Evolutionary conservation across 2,888 invertebrate species (phyloP), one percentile per base, ranked within the genome.

Genomic region (Mongoloraphidia duomilia): DNA sequence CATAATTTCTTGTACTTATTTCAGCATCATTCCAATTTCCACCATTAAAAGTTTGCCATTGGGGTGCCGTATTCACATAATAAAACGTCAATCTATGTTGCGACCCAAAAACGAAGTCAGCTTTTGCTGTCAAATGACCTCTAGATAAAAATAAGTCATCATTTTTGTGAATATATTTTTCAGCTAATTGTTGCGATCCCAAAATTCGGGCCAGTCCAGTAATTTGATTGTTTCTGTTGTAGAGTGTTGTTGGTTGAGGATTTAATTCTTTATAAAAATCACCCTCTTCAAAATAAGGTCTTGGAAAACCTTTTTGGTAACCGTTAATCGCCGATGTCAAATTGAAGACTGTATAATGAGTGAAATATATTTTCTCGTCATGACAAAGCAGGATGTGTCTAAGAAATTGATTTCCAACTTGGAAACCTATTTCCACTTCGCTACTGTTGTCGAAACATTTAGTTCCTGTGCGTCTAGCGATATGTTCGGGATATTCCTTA

Each of bases 331-430:
- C 62, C 0, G 68, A 60, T 11, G 67, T 68, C 53, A 77, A 66
- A 41, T 70, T 66, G 49, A 70, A 71, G 61, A 70, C 68, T 0
- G 73, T 71, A 55, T 77, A 78, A 8, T 76, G 56, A 1, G 76
- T 71, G 54, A 70, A 71, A 47, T 74, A 62, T 1, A 67, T 63
- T 5, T 56, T 60, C 37, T 68, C 65, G 59, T 79, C 71, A 55
- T 75, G 77, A 60, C 80, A 80, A 1, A 76, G 67, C 55, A 66
- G 68, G 54, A 72, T 73, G 9, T 69, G 59, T 13, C 68, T 65
- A 52, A 73, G 63, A 60, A 78, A 74, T 9, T 65, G 61, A 26
- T 53, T 53, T 51, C 66, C 61, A 1, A 75, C 65, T 33, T 62
- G 58, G 59, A 74, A 77, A 2, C 79, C 79, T 34, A 76, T 67